phyloP scores from a whole-genome alignment of 2,113 vertebrate genomes.

The Chionis minor region DNA sequence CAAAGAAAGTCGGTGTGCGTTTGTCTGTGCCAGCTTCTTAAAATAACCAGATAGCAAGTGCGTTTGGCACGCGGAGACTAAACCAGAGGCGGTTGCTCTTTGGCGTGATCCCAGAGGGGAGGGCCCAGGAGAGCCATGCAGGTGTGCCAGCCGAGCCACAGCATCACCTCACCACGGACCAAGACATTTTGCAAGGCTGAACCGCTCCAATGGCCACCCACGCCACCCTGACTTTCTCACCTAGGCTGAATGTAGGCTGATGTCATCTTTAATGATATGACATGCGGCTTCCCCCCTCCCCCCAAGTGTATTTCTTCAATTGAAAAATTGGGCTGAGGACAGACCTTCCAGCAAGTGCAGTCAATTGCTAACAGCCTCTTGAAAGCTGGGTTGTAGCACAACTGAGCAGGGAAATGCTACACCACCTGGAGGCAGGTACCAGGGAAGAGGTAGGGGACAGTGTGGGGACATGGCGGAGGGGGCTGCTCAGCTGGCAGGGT shows the following conservation, averaged over 20 bases:
- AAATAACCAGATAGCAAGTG: neutral
- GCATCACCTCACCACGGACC: neutral
- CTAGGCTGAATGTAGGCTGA: neutral
- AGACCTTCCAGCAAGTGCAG: neutral
- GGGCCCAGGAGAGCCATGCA: neutral
- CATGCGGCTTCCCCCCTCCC: neutral
- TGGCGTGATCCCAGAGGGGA: neutral
- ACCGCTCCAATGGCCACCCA: rapidly evolving
- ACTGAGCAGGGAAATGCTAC: neutral
- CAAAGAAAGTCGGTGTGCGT: neutral
- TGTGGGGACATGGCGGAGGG: neutral
- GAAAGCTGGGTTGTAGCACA: neutral
- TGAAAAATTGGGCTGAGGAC: neutral
- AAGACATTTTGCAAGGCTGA: neutral
- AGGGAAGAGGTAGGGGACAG: neutral
- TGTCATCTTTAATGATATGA: neutral
- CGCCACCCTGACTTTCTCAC: neutral
- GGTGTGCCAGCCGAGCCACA: rapidly evolving
- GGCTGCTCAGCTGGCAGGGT: neutral
- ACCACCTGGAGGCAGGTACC: neutral
- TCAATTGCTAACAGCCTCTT: neutral
- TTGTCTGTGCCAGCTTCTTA: neutral
- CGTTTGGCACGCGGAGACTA: neutral
- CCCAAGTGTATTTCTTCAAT: neutral
- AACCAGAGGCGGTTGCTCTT: neutral